Evolutionary conservation across 2,797 vertebrate species (phyloP).

Genomic region (Cichlasoma orientale): DNA sequence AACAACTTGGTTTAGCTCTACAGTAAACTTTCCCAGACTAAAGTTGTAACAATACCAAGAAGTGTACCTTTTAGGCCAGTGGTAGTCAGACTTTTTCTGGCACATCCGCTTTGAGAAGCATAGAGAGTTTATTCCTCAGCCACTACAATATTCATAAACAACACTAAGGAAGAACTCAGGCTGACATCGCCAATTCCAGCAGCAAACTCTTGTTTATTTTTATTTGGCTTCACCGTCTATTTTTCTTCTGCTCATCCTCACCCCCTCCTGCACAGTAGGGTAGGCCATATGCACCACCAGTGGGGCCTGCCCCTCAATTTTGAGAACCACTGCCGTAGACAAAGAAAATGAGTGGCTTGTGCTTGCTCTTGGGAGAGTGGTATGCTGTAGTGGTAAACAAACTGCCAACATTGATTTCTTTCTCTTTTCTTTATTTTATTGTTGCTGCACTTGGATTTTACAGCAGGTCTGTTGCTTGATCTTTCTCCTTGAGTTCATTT

Average conservation of each 20-base stretch:
- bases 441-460: constrained; percentile 78
- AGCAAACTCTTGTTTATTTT: background rate
- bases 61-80: background rate
- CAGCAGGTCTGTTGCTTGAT: constrained; percentile 82
- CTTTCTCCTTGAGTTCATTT: constrained; percentile 42
- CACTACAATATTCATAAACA: background rate
- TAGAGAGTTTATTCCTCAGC: background rate
- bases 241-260: background rate
- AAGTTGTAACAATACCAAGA: background rate
- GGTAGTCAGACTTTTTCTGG: background rate
- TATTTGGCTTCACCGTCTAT: background rate
- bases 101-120: background rate
- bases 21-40: background rate
- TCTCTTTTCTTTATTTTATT: constrained; percentile 54
- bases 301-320: background rate
- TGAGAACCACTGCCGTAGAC: background rate
- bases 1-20: background rate
- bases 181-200: background rate
- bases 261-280: background rate
- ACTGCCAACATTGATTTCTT: constrained; percentile 49
- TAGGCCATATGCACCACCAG: background rate
- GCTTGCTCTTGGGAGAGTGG: background rate
- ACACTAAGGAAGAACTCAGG: background rate
- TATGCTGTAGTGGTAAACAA: constrained; percentile 10
- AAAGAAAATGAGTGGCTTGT: background rate